Base-by-base conservation (phyloP, 2,888 invertebrate species). In the Tholera decimalis region DNA sequence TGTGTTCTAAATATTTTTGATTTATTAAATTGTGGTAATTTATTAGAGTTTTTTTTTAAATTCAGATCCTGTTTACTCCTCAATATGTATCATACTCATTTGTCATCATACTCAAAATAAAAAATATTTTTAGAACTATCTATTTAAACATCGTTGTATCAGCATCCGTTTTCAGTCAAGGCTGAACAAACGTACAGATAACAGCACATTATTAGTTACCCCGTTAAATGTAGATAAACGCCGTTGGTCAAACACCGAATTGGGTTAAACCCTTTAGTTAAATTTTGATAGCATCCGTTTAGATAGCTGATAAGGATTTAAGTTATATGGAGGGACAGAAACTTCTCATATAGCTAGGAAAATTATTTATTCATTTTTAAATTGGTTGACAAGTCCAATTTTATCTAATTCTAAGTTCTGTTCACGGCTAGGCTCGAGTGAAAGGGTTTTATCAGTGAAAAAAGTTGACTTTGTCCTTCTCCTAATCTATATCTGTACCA, bases 131-230 rank as follows among this genome's bases (percentile, higher is more conserved):
- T 64, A 55, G 58, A 62, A 71, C 28, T 41, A 64, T 85, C 88
- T 88, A 80, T 84, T 79, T 77, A 83, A 78, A 80, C 84, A 86
- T 86, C 85, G 87, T 62, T 87, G 86, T 59, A 75, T 79, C 89
- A 89, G 91, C 91, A 90, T 92, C 92, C 89, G 88, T 83, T 83
- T 68, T 83, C 82, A 84, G 84, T 85, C 92, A 92, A 92, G 92
- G 92, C 86, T 90, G 83, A 73, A 82, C 85, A 85, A 87, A 85
- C 85, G 73, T 67, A 76, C 72, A 84, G 92, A 93, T 93, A 92
- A 91, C 84, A 75, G 77, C 64, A 78, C 82, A 85, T 85, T 85
- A 85, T 81, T 82, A 83, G 88, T 83, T 85, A 77, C 77, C 83
- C 81, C 80, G 83, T 82, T 84, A 81, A 74, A 83, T 55, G 49